Conservation (phyloP, 2,797 vertebrate species). For the Artibeus lituratus region DNA sequence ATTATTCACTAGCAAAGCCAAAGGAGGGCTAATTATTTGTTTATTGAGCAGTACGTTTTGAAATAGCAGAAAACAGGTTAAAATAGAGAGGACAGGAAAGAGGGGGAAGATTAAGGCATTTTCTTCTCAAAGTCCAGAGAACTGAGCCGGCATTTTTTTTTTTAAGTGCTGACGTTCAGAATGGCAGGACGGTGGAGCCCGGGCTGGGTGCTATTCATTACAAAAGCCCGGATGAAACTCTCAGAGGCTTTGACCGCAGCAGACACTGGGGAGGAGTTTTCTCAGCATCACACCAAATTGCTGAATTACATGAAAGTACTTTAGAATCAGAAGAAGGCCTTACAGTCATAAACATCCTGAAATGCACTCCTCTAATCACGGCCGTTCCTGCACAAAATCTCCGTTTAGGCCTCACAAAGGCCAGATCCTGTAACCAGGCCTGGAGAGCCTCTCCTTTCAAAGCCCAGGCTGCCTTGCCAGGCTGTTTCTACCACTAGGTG, state of each 20-base stretch:
- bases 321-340: neutral
- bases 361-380: neutral
- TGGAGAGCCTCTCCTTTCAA: neutral
- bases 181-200: neutral
- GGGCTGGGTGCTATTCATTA: neutral
- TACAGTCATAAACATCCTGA: constrained; percentile 1
- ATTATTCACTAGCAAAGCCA: constrained; percentile 56
- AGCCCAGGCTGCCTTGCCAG: neutral
- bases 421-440: neutral
- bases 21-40: constrained; percentile 60
- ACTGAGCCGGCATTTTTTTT: neutral
- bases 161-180: neutral
- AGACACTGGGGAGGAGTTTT: neutral
- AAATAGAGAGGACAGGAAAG: neutral
- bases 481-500: neutral
- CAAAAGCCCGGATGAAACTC: neutral
- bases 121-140: constrained; percentile 23
- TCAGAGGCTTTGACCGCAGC: neutral
- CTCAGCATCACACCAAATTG: neutral
- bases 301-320: neutral
- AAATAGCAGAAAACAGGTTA: constrained; percentile 52
- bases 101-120: neutral
- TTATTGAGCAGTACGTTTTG: constrained; percentile 51
- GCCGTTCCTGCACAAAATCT: neutral
- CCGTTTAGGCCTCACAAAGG: neutral